phyloP scores from a whole-genome alignment of 2,113 vertebrate genomes.

The Neolamprologus brichardi region DNA sequence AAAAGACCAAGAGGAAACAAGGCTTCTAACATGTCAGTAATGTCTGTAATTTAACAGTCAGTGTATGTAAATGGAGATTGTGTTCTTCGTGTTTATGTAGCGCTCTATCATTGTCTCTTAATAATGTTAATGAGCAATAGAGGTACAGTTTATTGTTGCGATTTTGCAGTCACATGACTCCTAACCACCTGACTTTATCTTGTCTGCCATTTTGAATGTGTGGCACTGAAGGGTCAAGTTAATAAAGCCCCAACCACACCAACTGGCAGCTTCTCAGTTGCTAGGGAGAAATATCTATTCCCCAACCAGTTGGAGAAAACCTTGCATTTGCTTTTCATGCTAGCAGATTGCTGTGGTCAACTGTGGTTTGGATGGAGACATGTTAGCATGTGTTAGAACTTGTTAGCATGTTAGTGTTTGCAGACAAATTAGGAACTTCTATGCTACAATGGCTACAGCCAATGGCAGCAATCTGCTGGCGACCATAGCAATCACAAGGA shows the following conservation, averaged over 20 bases:
- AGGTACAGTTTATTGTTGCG: not conserved
- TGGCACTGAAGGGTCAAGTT: not conserved
- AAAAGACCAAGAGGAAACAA: not conserved
- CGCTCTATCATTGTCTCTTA: not conserved
- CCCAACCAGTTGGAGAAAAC: not conserved
- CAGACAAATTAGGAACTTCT: not conserved
- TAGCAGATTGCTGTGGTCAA: not conserved
- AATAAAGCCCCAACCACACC: not conserved
- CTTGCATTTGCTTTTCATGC: not conserved
- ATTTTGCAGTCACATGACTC: rapidly evolving
- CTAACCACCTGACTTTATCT: not conserved
- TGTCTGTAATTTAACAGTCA: not conserved
- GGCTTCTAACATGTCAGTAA: not conserved
- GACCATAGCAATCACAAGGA: not conserved
- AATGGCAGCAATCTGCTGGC: rapidly evolving
- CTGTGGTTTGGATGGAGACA: not conserved
- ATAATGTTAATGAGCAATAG: not conserved
- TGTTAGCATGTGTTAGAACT: not conserved
- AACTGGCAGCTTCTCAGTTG: rapidly evolving
- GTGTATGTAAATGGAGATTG: not conserved
- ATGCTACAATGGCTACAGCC: not conserved
- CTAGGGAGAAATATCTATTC: rapidly evolving
- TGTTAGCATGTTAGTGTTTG: not conserved
- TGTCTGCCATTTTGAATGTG: not conserved
- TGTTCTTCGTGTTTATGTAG: not conserved